Percentiles rank a stretch among this genome's conserved stretches.
phyloP scores from a whole-genome alignment of 2,888 invertebrate genomes.

The Caenorhabditis doughertyi region DNA sequence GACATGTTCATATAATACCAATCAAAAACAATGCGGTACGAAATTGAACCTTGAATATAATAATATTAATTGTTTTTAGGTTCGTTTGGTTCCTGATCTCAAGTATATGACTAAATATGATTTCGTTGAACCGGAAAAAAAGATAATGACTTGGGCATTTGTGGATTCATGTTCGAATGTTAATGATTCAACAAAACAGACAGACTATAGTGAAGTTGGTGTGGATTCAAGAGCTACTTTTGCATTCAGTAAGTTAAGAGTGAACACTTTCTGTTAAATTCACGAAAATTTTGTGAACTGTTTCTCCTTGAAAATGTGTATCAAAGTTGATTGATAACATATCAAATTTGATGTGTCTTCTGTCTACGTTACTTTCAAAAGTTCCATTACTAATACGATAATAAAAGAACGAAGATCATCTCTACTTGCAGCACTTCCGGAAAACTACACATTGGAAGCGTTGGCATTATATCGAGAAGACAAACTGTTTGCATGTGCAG shows the following conservation, averaged over 20 bases:
- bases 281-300: no score
- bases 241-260: slow-evolving; percentile 58
- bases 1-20: slow-evolving; percentile 73
- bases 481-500: slow-evolving; percentile 69
- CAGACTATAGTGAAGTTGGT: slow-evolving; percentile 72
- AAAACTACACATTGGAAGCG: slow-evolving; percentile 65
- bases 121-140: slow-evolving; percentile 65
- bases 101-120: slow-evolving; percentile 67
- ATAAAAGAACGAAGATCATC: slow-evolving; percentile 15
- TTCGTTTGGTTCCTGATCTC: slow-evolving; percentile 74
- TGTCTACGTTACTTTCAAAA: neutral
- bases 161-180: slow-evolving; percentile 65
- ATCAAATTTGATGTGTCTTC: slow-evolving; percentile 21
- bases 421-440: slow-evolving; percentile 39
- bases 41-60: neutral
- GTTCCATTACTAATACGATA: slow-evolving; percentile 12
- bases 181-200: slow-evolving; percentile 35
- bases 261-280: no score
- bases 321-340: neutral
- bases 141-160: slow-evolving; percentile 74
- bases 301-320: neutral
- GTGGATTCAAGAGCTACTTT: slow-evolving; percentile 73
- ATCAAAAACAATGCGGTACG: slow-evolving; percentile 65
- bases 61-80: slow-evolving; percentile 47
- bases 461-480: slow-evolving; percentile 69